These are phyloP conservation scores for Carcinoscorpius rotundicauda DNA, from an alignment of 1,140 invertebrate genomes.

Conservation along the genomic window DNA sequence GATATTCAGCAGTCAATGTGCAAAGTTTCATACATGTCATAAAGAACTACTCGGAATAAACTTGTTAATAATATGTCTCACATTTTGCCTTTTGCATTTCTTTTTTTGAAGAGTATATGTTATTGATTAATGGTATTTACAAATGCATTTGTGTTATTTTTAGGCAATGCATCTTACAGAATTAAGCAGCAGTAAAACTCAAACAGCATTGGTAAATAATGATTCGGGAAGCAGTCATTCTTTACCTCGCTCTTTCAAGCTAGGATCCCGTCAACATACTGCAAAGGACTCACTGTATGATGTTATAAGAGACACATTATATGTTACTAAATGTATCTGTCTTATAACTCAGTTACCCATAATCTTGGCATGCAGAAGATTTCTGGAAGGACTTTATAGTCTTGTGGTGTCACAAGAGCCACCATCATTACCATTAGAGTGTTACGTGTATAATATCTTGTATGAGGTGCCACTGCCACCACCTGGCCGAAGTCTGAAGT, in stretches of 20 bases:
- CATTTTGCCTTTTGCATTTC: too few species aligned
- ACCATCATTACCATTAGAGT: slow-evolving; percentile 54
- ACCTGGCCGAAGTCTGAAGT: slow-evolving; percentile 69
- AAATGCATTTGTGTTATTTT: slow-evolving; percentile 19
- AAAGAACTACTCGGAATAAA: too few species aligned
- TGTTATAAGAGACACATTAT: slow-evolving; percentile 79
- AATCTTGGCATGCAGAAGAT: slow-evolving; percentile 61
- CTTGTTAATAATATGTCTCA: too few species aligned
- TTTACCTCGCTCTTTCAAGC: slow-evolving; percentile 73
- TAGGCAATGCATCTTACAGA: slow-evolving; percentile 85
- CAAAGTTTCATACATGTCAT: too few species aligned
- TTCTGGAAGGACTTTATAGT: slow-evolving; percentile 77
- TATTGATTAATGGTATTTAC: too few species aligned
- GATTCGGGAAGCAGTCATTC: slow-evolving; percentile 51
- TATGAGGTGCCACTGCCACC: slow-evolving; percentile 85
- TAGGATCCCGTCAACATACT: slow-evolving; percentile 54
- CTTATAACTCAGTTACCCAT: slow-evolving; percentile 82
- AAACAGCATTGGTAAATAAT: slow-evolving; percentile 26
- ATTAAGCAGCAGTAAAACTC: slow-evolving; percentile 37
- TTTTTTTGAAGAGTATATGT: too few species aligned
- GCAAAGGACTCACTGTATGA: slow-evolving; percentile 70
- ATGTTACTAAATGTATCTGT: slow-evolving; percentile 88
- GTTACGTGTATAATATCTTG: slow-evolving; percentile 87
- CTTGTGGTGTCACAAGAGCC: slow-evolving; percentile 33
- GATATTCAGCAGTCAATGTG: too few species aligned